Base-by-base conservation (phyloP, 2,113 vertebrate genomes). In the Ictalurus punctatus region DNA sequence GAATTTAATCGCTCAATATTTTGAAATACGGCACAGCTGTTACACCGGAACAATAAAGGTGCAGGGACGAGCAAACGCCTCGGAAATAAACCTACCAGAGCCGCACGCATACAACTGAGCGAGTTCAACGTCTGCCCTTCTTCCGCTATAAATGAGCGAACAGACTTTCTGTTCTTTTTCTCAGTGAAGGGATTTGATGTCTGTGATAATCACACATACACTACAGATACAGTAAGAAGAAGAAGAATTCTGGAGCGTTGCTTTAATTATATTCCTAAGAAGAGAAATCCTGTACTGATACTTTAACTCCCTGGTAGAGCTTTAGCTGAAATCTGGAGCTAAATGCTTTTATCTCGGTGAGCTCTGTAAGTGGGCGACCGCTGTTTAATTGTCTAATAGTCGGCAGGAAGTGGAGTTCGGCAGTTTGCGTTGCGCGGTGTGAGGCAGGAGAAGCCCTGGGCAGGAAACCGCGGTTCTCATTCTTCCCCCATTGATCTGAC, bases 401-500 rank as follows among this genome's bases (percentile, higher is more conserved):
- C 34, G 71, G 73, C 63, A 58, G 73, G 61, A 90, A 83, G 40
- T 61, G 23, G 34, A 82, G 78, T 87, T 84, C n/a, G 48, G 14
- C 37, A 94, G 92, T 94, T 95, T 95, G 94, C 94, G 92, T 94
- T 93, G 92, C 93, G 93, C 93, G 91, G 88, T 88, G 79, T 91
- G 84, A 93, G 90, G 88, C 91, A 88, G 87, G 91, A 80, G 87
- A 90, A 91, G 91, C 93, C 90, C 90, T 89, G 92, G 92, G 93
- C 92, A 92, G 92, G 89, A 93, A 92, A 93, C 93, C 85, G 89
- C 92, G 92, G 92, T 93, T 79, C 86, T 89, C 87, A 87, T 91
- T 90, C 88, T 93, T 94, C 90, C 92, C 91, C 37, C 89, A 93
- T 93, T 95, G 94, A 95, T 95, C 93, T 94, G 91, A 92, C 95